Percentiles rank a stretch among this genome's conserved stretches.
phyloP scores from a whole-genome alignment of 2,113 vertebrate genomes.

The Lycocorax pyrrhopterus region DNA sequence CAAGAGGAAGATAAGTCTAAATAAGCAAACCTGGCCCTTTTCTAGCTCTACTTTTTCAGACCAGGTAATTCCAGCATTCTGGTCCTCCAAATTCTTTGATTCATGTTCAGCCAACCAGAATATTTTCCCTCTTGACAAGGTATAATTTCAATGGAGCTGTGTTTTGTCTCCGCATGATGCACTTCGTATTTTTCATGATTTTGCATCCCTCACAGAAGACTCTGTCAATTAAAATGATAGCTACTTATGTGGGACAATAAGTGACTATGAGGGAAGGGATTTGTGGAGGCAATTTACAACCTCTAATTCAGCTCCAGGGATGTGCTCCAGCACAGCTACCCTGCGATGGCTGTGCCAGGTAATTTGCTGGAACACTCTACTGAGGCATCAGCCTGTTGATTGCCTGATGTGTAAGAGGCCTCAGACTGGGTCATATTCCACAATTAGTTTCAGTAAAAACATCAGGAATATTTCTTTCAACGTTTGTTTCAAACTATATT shows the following conservation, averaged over 20 bases:
- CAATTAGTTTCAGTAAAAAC: slow-evolving; percentile 23
- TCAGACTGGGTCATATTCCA: slow-evolving; percentile 36
- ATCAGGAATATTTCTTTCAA: not conserved
- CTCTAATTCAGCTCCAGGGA: slow-evolving; percentile 55
- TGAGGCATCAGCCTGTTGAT: slow-evolving; percentile 62
- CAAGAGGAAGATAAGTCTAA: not conserved
- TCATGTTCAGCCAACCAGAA: slow-evolving; percentile 38
- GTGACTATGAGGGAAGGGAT: slow-evolving; percentile 50
- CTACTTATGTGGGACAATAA: slow-evolving; percentile 61
- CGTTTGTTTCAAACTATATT: not conserved
- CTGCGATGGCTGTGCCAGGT: slow-evolving; percentile 22
- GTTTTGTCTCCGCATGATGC: slow-evolving; percentile 38
- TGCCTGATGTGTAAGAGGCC: slow-evolving; percentile 47
- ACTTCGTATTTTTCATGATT: slow-evolving; percentile 52
- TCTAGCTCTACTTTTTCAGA: not conserved
- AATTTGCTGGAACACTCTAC: slow-evolving; percentile 53
- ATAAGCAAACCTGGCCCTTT: not conserved
- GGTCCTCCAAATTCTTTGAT: slow-evolving; percentile 35
- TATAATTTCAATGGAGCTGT: slow-evolving; percentile 41
- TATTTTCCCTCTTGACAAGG: slow-evolving; percentile 49
- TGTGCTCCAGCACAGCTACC: slow-evolving; percentile 27
- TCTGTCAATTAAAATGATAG: slow-evolving; percentile 62
- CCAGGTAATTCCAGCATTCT: slow-evolving; percentile 47
- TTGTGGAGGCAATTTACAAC: slow-evolving; percentile 51
- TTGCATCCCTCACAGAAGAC: slow-evolving; percentile 35